Evolutionary conservation across 2,797 vertebrate genomes (phyloP), one percentile per base, ranked within the genome.

Genomic region (Cottoperca gobio): DNA sequence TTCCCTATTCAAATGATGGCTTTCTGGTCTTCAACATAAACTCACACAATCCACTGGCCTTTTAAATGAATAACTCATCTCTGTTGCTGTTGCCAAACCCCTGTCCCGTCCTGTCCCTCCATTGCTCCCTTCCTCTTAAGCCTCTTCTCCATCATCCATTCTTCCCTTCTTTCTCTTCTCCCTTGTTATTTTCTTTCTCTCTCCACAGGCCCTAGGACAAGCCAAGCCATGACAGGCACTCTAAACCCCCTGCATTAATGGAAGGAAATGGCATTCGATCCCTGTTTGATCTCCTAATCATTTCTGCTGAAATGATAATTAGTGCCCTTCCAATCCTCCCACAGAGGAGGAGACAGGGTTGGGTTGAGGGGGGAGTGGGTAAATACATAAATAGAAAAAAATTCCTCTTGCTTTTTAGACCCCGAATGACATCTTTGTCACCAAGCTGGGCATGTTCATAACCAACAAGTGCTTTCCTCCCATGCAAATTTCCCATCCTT

Each of bases 271-370:
- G 96, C 96, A 96, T 96, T 97, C 95, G 89, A 95, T 96, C 95
- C 95, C 95, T 95, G 95, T 95, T 96, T 97, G 96, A 97, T 97
- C 96, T 96, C 93, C 95, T 97, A 97, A 97, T 97, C 96, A 95
- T 95, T 96, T 95, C 96, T 95, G 97, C 96, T 98, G 97, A 98
- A 98, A 99, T 96, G 96, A 97, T 98, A 98, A 99, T 99, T 97
- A 97, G 95, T 93, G 92, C 94, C 92, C 93, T 95, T 95, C 94
- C 96, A 94, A 91, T 92, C 89, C 91, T 92, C 88, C 85, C 88
- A 90, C 86, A 85, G 90, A 90, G 79, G 76, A 81, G 82, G 79
- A 67, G 73, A 78, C 61, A 73, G 50, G 84, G 83, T 23, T 24
- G 68, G 73, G 65, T 59, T 64, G 70, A n/a, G 66, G 21, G 53